These are phyloP conservation scores for Incurvaria masculella DNA, from an alignment of 2,888 invertebrate species.

Conservation along the genomic window DNA sequence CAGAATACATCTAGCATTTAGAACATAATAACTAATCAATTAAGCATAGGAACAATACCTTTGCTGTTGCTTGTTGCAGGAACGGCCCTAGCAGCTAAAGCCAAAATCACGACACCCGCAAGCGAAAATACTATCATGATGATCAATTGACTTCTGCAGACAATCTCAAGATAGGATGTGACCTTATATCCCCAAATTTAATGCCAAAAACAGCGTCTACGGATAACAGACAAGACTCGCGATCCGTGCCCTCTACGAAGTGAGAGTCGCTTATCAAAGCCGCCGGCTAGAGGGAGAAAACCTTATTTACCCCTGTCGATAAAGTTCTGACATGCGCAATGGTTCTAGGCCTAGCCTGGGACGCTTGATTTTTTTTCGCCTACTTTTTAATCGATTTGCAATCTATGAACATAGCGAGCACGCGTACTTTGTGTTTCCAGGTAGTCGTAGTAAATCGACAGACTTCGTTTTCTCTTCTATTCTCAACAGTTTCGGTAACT, in stretches of 20 bases:
- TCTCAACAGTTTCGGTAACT: too few species aligned
- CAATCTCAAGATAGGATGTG: not conserved
- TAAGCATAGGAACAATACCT: slow-evolving; percentile 28
- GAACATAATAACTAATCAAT: slow-evolving; percentile 3
- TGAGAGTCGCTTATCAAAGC: slow-evolving; percentile 38
- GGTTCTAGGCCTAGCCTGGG: slow-evolving; percentile 12
- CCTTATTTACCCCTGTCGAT: slow-evolving; percentile 40
- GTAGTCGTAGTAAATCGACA: too few species aligned
- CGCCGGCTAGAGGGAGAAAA: slow-evolving; percentile 32
- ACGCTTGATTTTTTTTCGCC: not conserved
- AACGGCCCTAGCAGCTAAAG: slow-evolving; percentile 32
- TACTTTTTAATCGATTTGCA: not conserved
- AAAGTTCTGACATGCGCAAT: slow-evolving; percentile 54
- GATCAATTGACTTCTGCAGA: not conserved
- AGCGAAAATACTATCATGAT: not conserved
- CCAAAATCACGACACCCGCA: slow-evolving; percentile 32
- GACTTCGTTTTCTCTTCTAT: too few species aligned
- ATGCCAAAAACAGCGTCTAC: too few species aligned
- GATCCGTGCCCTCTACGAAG: slow-evolving; percentile 16
- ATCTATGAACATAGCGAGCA: too few species aligned
- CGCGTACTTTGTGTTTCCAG: too few species aligned
- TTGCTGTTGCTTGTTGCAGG: slow-evolving; percentile 43
- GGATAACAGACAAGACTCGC: too few species aligned
- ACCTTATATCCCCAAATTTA: too few species aligned
- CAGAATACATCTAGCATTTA: not conserved